Base-by-base conservation (phyloP, 1,140 invertebrate genomes). In the Mesaphorura yosii region DNA sequence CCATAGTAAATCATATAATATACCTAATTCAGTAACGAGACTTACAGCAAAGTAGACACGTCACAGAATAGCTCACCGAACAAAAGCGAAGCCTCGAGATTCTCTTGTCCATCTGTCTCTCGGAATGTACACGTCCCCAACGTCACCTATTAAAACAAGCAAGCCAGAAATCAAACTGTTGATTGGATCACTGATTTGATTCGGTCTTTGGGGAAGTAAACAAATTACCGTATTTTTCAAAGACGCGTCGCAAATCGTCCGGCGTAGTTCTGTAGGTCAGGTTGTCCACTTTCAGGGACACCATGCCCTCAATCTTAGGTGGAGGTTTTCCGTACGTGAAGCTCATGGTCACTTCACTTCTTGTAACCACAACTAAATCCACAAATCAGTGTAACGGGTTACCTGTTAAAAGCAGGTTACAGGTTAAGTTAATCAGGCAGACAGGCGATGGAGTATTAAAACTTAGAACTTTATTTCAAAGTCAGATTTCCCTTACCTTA, bases 101-200 rank as follows among this genome's bases (percentile, higher is more conserved):
- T 95, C 91, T 44, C 88, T 78, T 12, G 88, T 90, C 68, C 91
- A 94, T 49, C 90, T 78, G 72, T 97, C 92, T 55, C 92, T 75
- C 15, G 94, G 94, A 69, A 98, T 97, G 70, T 98, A 97, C 68
- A 98, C 90, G n/a, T 10, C n/a, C n/a, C n/a, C n/a, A n/a, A n/a
- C n/a, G n/a, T n/a, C n/a, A n/a, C n/a, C n/a, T n/a, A n/a, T n/a
- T n/a, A n/a, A n/a, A n/a, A n/a, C n/a, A n/a, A n/a, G n/a, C n/a
- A n/a, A n/a, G n/a, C n/a, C n/a, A n/a, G n/a, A n/a, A n/a, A n/a
- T n/a, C n/a, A n/a, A n/a, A n/a, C n/a, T n/a, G n/a, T n/a, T n/a
- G n/a, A n/a, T n/a, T n/a, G n/a, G n/a, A n/a, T n/a, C n/a, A n/a
- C n/a, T n/a, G n/a, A n/a, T n/a, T n/a, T n/a, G n/a, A n/a, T n/a